These are phyloP conservation scores for Drosophila limbata DNA, from an alignment of 2,888 invertebrate species.

Conservation along the genomic window DNA sequence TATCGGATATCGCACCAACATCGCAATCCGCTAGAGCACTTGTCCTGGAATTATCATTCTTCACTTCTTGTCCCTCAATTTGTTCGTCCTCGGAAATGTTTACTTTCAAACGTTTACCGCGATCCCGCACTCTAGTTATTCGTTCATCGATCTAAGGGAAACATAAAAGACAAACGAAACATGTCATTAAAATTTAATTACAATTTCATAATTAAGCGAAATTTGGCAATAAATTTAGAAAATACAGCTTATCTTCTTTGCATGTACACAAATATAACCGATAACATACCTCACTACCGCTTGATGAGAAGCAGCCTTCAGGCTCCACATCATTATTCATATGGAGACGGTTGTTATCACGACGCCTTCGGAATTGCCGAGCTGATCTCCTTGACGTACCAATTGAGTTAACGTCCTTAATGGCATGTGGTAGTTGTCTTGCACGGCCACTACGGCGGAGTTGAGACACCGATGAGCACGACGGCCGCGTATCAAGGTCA, in stretches of 20 bases:
- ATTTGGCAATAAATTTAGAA: background rate
- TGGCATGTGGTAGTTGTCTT: conserved; percentile 17
- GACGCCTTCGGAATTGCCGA: conserved; percentile 55
- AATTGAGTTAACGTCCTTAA: conserved; percentile 38
- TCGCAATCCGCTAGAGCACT: conserved; percentile 55
- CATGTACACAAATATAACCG: background rate
- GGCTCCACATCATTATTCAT: conserved; percentile 33
- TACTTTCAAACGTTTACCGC: conserved; percentile 54
- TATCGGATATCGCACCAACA: conserved; percentile 81
- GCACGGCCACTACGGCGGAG: conserved; percentile 50
- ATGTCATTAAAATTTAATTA: background rate
- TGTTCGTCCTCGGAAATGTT: conserved; percentile 67
- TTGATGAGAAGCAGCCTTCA: conserved; percentile 61
- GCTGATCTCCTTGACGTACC: conserved; percentile 54
- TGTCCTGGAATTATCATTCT: conserved; percentile 4
- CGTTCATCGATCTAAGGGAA: conserved; percentile 59
- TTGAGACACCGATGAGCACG: conserved; percentile 57
- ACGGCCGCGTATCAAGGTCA: conserved; percentile 66
- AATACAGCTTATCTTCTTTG: background rate
- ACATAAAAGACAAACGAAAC: background rate
- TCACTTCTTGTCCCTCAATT: background rate
- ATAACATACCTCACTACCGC: conserved; percentile 82
- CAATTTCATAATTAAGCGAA: conserved; percentile 1
- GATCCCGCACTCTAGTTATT: conserved; percentile 29
- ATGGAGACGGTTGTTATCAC: conserved; percentile 27